Conservation (phyloP, 2,888 invertebrate genomes). For the Sinotaia quadrata region DNA sequence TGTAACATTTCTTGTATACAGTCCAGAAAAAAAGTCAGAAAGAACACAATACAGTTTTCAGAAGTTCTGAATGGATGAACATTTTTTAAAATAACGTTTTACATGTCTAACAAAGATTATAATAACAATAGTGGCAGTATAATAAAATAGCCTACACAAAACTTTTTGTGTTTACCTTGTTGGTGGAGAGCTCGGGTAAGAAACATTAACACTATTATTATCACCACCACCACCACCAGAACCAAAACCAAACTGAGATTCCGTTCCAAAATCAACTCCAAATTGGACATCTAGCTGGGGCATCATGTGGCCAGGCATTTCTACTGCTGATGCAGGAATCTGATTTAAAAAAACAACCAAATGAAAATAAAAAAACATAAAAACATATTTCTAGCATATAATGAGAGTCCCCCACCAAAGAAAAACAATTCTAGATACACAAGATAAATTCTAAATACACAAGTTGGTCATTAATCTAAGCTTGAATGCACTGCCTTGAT, state of each 20-base stretch:
- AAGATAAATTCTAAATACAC: too few relatives aligned
- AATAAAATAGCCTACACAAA: background rate
- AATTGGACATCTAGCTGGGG: constrained; percentile 92
- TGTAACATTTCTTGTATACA: too few relatives aligned
- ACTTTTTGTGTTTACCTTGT: background rate
- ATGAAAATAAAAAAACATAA: background rate
- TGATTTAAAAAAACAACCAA: constrained; percentile 69
- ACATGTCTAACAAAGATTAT: too few relatives aligned
- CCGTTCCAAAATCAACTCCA: constrained; percentile 80
- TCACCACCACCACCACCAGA: constrained; percentile 29
- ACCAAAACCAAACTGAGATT: constrained; percentile 64
- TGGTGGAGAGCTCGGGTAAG: background rate
- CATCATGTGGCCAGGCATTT: constrained; percentile 93
- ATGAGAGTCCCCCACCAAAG: background rate
- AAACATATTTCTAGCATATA: background rate
- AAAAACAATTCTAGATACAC: background rate
- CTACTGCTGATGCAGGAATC: constrained; percentile 94
- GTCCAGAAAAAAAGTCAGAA: background rate
- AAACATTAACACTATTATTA: too few relatives aligned
- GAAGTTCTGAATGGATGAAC: background rate
- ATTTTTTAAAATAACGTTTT: background rate
- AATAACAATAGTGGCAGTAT: background rate
- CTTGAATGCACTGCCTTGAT: too few relatives aligned
- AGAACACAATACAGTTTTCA: background rate
- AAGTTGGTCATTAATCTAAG: too few relatives aligned